phyloP scores from a whole-genome alignment of 2,797 vertebrate genomes.

The Phrynocephalus guinanensis region DNA sequence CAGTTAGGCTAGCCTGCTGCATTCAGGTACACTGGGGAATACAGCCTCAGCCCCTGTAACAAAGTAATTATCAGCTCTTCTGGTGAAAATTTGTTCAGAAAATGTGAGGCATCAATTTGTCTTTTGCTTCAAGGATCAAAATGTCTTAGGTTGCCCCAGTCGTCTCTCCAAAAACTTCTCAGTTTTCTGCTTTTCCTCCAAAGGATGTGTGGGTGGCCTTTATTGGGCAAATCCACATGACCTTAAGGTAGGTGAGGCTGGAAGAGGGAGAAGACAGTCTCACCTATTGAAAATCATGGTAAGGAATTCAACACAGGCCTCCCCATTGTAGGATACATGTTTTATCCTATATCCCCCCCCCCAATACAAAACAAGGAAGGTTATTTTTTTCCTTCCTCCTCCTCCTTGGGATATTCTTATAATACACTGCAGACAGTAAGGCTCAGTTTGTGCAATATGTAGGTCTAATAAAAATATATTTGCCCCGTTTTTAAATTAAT shows the following conservation, averaged over 20 bases:
- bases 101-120: not conserved
- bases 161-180: not conserved
- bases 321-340: not conserved
- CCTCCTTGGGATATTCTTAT: not conserved
- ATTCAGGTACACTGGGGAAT: not conserved
- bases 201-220: not conserved
- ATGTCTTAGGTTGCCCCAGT: not conserved
- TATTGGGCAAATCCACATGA: not conserved
- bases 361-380: not conserved
- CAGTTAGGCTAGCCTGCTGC: no score
- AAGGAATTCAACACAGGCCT: not conserved
- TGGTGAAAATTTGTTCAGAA: not conserved
- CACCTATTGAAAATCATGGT: no score
- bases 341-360: not conserved
- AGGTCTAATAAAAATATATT: constrained; percentile 19
- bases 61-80: not conserved
- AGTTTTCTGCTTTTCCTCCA: not conserved
- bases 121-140: not conserved
- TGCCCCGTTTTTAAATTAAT: no score
- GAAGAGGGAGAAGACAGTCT: not conserved
- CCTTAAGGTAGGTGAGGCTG: not conserved
- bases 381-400: not conserved
- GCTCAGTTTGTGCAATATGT: not conserved
- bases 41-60: not conserved
- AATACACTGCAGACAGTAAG: not conserved